Percentiles rank a stretch among this genome's conserved stretches.
Conservation (phyloP, 2,888 invertebrate genomes). For the Nephrocerus scutellatus region DNA sequence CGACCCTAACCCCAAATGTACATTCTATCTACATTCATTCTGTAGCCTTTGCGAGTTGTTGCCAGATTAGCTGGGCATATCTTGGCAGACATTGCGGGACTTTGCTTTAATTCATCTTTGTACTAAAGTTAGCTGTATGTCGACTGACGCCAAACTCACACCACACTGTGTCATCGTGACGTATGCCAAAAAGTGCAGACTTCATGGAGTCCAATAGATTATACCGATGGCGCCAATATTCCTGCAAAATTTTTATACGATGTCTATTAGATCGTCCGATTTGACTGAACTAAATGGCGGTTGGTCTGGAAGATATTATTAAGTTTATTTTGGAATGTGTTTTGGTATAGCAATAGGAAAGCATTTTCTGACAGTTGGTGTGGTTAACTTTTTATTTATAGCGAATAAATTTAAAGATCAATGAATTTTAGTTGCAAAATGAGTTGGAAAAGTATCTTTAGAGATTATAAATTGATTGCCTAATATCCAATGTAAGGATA, state of each 20-base stretch:
- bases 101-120: conserved; percentile 13
- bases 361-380: conserved; percentile 10
- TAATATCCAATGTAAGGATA: no score
- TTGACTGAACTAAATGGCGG: conserved; percentile 1
- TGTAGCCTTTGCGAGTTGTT: no score
- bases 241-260: conserved; percentile 12
- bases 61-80: no score
- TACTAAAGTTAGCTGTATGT: conserved; percentile 5
- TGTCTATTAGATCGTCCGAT: not conserved
- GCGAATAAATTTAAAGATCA: not conserved
- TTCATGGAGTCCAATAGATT: conserved; percentile 17
- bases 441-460: no score
- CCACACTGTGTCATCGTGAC: no score
- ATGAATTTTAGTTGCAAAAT: no score
- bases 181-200: no score
- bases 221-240: conserved; percentile 18
- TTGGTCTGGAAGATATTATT: not conserved
- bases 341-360: not conserved
- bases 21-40: no score
- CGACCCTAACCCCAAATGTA: no score
- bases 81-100: conserved; percentile 16
- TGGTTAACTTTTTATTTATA: conserved; percentile 10
- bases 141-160: no score
- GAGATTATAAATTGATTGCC: no score
- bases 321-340: not conserved